Base-by-base conservation (phyloP, 2,888 invertebrate genomes). In the Buathra laborator region DNA sequence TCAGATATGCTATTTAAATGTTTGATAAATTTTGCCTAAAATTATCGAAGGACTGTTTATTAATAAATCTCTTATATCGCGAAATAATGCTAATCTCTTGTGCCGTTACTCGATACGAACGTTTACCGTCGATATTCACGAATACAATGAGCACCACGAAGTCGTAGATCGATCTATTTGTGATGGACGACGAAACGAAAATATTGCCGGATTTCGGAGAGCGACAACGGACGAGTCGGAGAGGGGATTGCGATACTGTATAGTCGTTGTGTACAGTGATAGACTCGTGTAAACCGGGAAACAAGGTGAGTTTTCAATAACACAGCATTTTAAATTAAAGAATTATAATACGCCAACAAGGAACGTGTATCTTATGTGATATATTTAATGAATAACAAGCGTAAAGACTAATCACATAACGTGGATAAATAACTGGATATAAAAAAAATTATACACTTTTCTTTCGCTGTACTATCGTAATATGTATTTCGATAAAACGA, bases 101-200 rank as follows among this genome's bases (percentile, higher is more conserved):
- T 12, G 29, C 7, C 43, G n/a, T 32, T 14, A 59, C 56, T 71
- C 43, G 51, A 71, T 9, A 76, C 66, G 48, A 32, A 14, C 51
- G 78, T 53, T 59, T 14, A 46, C 37, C 19, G n/a, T 76, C 48
- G 29, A 53, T 24, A 56, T 48, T 37, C 80, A 44, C 71, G 56
- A 12, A 75, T 19, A 84, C 77, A 84, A 81, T 84, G 72, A 29
- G 2, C 37, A 64, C 46, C 16, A 10, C 46, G 53, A 53, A 37
- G 44, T 14, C 51, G 56, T 70, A 53, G 19, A 53, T 9, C 48
- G n/a, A 10, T 14, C 43, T 44, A 37, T 51, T 14, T 71, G 43
- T 32, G 32, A 19, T 51, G 10, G 37, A 19, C 51, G 80, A 67
- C 32, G 1, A 16, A 32, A 71, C 43, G 48, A 78, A 78, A 78